These are phyloP conservation scores for Melipona quadrifasciata DNA, from an alignment of 1,140 invertebrate genomes.

Conservation along the genomic window DNA sequence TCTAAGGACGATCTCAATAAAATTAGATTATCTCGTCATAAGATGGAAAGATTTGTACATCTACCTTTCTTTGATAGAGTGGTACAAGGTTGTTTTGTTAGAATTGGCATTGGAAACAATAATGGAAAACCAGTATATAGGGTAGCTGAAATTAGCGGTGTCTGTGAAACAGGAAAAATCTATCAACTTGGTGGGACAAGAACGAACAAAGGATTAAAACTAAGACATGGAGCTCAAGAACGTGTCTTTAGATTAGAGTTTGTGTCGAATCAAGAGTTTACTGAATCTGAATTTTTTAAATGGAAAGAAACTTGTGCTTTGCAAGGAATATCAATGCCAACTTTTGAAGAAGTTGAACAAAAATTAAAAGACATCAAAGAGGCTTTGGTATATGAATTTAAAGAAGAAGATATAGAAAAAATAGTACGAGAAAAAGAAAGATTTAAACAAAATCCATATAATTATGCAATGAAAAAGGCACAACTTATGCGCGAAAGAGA, in stretches of 20 bases:
- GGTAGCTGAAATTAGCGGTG: conserved; percentile 96
- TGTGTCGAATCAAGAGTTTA: conserved; percentile 98
- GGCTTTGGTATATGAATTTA: conserved; percentile 94
- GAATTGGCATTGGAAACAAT: conserved; percentile 97
- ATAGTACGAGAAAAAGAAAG: conserved; percentile 96
- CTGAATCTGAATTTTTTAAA: conserved; percentile 95
- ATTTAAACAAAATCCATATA: conserved; percentile 95
- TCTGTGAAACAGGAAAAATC: conserved; percentile 97
- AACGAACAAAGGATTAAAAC: conserved; percentile 93
- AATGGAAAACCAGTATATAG: conserved; percentile 94
- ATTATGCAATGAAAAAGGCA: conserved; percentile 98
- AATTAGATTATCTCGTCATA: conserved; percentile 94
- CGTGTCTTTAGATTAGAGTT: conserved; percentile 97
- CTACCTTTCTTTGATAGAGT: conserved; percentile 96
- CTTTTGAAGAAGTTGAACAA: conserved; percentile 90
- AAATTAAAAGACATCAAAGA: conserved; percentile 95
- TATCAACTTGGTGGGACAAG: conserved; percentile 95
- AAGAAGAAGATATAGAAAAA: conserved; percentile 90
- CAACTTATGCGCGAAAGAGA: conserved; percentile 95
- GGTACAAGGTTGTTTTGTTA: conserved; percentile 96
- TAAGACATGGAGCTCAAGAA: conserved; percentile 94
- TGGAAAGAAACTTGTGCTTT: conserved; percentile 93
- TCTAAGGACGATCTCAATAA: conserved; percentile 93
- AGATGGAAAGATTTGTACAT: conserved; percentile 97
- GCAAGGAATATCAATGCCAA: conserved; percentile 91